Percentiles rank a stretch among this genome's conserved stretches.
Evolutionary conservation across 2,888 invertebrate species (phyloP).

Genomic region (Metallyticus violacea): DNA sequence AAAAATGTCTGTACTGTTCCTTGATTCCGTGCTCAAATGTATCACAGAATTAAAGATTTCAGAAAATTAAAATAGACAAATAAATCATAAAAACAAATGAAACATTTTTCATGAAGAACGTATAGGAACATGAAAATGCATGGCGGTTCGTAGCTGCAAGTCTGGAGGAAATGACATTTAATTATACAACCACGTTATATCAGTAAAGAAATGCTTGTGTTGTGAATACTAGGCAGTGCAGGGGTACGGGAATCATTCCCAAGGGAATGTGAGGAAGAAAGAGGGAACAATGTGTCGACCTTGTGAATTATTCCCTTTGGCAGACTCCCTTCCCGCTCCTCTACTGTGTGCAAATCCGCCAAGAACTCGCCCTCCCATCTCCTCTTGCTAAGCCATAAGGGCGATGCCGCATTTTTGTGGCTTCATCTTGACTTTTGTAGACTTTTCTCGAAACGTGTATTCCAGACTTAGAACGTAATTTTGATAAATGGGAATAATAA

Average conservation of each 20-base stretch:
- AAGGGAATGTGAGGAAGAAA: neutral
- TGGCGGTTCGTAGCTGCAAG: too few species aligned
- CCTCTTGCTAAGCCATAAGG: neutral
- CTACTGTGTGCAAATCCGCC: neutral
- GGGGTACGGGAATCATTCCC: neutral
- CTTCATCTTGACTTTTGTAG: neutral
- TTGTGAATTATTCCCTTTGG: neutral
- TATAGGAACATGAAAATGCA: too few species aligned
- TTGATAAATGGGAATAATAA: too few species aligned
- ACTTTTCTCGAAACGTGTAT: neutral
- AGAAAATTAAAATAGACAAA: too few species aligned
- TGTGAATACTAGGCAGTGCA: neutral
- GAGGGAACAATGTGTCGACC: neutral
- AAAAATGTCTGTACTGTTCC: too few species aligned
- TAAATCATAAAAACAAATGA: too few species aligned
- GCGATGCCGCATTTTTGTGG: neutral
- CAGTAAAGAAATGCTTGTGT: neutral
- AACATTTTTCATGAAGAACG: too few species aligned
- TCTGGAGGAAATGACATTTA: too few species aligned
- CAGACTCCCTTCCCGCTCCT: neutral
- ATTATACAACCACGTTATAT: neutral
- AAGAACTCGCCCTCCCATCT: neutral
- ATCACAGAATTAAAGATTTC: too few species aligned
- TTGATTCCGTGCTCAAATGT: too few species aligned
- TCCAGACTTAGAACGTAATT: too few species aligned